Conservation (phyloP, 2,888 invertebrate genomes). For the Pachycephus smyrnensis region DNA sequence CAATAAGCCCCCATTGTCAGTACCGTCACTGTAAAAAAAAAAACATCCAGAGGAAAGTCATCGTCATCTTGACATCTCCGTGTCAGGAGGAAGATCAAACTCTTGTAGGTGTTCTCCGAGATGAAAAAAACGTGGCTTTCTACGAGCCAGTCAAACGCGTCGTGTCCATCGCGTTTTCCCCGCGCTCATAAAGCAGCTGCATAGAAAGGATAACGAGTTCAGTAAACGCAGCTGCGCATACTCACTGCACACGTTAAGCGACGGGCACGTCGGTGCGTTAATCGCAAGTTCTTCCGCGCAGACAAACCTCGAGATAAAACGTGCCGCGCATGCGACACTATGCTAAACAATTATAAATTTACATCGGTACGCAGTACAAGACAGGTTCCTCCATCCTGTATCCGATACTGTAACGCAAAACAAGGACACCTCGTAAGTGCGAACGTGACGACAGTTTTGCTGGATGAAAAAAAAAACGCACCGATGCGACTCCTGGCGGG, state of each 20-base stretch:
- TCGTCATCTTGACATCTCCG: background rate
- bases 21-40: too few species aligned
- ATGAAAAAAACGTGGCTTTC: slow-evolving; percentile 11
- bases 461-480: background rate
- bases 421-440: background rate
- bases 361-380: background rate
- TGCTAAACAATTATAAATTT: background rate
- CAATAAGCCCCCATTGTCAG: too few species aligned
- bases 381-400: background rate
- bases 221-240: slow-evolving; percentile 18
- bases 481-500: background rate
- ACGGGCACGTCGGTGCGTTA: background rate
- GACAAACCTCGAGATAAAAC: background rate
- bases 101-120: background rate
- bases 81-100: background rate
- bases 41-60: background rate
- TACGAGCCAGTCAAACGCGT: slow-evolving; percentile 8
- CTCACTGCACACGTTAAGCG: background rate
- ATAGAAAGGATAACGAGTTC: slow-evolving; percentile 24
- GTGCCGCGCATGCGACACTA: background rate
- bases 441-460: background rate
- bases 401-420: background rate
- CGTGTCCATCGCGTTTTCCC: background rate
- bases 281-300: background rate
- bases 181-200: slow-evolving; percentile 18